Base-by-base conservation (phyloP, 2,113 vertebrate species). In the Meleagris gallopavo region DNA sequence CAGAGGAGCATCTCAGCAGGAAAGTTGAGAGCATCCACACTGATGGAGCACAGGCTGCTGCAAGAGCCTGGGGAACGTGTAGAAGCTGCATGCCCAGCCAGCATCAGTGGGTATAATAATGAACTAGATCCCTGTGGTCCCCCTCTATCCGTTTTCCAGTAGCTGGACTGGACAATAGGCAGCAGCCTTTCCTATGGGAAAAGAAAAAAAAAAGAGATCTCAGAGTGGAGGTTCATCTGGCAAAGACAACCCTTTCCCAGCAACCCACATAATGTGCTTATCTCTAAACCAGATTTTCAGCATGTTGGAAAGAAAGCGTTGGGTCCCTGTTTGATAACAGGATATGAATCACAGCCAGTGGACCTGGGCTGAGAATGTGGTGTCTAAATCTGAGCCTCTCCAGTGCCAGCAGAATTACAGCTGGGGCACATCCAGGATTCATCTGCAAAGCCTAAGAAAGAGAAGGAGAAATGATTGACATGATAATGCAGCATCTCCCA, bases 401-500 rank as follows among this genome's bases (percentile, higher is more conserved):
- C 76, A 61, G 46, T 40, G 61, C 76, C 85, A 91, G 67, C 46
- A 83, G 58, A 70, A 52, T 78, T 54, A 67, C 75, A 43, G n/a
- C 34, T 87, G 62, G 64, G 71, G 46, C 74, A 89, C 55, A 62
- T 43, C n/a, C 88, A 67, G 38, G 40, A 89, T 83, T 87, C 69
- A 58, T 89, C 83, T 75, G 81, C 86, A 71, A 84, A 73, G 40
- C 45, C 60, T 86, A 16, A 71, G 85, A 52, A 72, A 74, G 66
- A 78, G 50, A 72, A 86, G n/a, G 48, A 89, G 73, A 30, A 50
- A 34, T 62, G 55, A 94, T 38, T 94, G 92, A 72, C 87, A n/a
- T 25, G 60, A 65, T 46, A 92, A 80, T 83, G 25, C 12, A 80
- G 66, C 83, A 89, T 81, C 88, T 92, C 87, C 65, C 81, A 73